These are phyloP conservation scores for Drosophila pandora DNA, from an alignment of 1,140 invertebrate genomes.

Conservation along the genomic window DNA sequence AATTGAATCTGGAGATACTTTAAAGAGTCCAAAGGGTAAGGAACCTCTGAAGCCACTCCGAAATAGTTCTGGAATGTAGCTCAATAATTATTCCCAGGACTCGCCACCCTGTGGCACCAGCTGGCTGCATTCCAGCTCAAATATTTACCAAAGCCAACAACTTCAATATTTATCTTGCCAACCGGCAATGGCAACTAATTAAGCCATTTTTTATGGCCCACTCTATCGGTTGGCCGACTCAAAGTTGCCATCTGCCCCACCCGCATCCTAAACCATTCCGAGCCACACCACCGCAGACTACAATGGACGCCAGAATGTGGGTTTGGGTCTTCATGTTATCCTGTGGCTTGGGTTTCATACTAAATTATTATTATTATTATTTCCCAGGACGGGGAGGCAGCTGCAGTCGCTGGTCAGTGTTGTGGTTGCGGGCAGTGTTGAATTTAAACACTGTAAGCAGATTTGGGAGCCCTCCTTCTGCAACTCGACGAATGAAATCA, in stretches of 20 bases:
- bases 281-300: constrained; percentile 27
- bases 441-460: constrained; percentile 67
- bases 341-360: constrained; percentile 65
- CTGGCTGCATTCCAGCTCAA: constrained; percentile 32
- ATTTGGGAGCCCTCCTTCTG: constrained; percentile 34
- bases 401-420: constrained; percentile 54
- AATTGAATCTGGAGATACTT: not conserved
- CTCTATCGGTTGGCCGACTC: constrained; percentile 52
- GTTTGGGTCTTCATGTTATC: constrained; percentile 41
- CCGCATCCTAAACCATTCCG: constrained; percentile 1
- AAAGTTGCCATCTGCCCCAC: not conserved
- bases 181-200: constrained; percentile 62
- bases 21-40: not conserved
- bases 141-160: constrained; percentile 57
- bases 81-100: constrained; percentile 18
- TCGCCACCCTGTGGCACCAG: constrained; percentile 7
- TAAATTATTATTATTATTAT: constrained; percentile 80
- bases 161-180: constrained; percentile 43
- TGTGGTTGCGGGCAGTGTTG: constrained; percentile 68
- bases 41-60: not conserved
- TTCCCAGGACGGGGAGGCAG: constrained; percentile 36
- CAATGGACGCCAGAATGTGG: constrained; percentile 30
- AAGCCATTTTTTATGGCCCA: constrained; percentile 62
- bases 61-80: constrained; percentile 19
- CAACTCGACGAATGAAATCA: constrained; percentile 29